Conservation (phyloP, 2,888 invertebrate genomes). For the Malachius bipustulatus region DNA sequence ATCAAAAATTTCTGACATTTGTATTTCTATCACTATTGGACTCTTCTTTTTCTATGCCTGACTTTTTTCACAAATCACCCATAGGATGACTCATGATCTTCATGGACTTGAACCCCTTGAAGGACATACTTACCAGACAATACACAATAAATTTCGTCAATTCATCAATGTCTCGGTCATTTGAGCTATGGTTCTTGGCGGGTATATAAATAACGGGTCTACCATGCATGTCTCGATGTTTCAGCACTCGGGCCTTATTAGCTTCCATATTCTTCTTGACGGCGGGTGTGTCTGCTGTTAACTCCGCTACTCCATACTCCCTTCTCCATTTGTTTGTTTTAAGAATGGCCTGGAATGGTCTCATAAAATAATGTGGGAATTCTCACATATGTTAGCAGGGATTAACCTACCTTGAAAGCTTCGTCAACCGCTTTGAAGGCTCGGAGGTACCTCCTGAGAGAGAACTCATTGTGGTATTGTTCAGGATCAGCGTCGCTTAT, state of each 20-base stretch:
- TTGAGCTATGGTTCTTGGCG: slow-evolving; percentile 61
- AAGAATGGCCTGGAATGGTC: slow-evolving; percentile 50
- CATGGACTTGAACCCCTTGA: too few relatives aligned
- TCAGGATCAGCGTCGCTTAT: slow-evolving; percentile 60
- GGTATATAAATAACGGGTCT: slow-evolving; percentile 70
- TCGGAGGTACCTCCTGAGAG: slow-evolving; percentile 55
- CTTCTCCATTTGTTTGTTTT: slow-evolving; percentile 72
- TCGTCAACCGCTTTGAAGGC: slow-evolving; percentile 63
- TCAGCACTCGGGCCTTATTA: slow-evolving; percentile 55
- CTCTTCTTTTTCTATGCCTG: too few relatives aligned
- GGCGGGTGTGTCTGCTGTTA: slow-evolving; percentile 42
- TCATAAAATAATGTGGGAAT: slow-evolving; percentile 3
- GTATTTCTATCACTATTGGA: too few relatives aligned
- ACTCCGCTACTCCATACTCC: slow-evolving; percentile 54
- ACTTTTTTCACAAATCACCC: too few relatives aligned
- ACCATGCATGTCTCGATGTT: slow-evolving; percentile 59
- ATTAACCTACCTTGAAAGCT: slow-evolving; percentile 52
- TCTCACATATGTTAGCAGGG: slow-evolving; percentile 4
- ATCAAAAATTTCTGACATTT: too few relatives aligned
- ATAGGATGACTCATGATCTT: too few relatives aligned
- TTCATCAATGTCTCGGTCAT: slow-evolving; percentile 61
- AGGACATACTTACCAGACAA: slow-evolving; percentile 48
- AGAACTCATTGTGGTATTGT: slow-evolving; percentile 65
- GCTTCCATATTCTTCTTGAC: slow-evolving; percentile 45
- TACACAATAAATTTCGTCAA: slow-evolving; percentile 67